Evolutionary conservation across 2,797 vertebrate species (phyloP).

Genomic region (Geotrypetes seraphini): DNA sequence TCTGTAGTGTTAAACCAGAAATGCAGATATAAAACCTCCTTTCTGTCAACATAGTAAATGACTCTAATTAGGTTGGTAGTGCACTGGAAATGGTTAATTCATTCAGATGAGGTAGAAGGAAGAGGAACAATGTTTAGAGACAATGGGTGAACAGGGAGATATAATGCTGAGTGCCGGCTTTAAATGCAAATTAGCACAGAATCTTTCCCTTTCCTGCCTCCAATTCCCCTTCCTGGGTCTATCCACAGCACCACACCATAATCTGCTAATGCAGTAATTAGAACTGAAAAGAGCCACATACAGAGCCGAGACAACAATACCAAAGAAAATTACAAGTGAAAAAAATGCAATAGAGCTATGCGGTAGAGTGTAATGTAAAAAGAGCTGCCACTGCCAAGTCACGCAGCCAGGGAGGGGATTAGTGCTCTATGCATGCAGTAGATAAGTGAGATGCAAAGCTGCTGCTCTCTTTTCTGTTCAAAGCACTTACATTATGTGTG

Average conservation of each 20-base stretch:
- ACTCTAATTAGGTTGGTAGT: constrained; percentile 50
- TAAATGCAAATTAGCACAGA: constrained; percentile 48
- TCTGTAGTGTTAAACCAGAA: constrained; percentile 41
- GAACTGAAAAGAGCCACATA: constrained; percentile 38
- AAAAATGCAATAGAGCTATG: background rate
- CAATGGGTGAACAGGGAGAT: constrained; percentile 52
- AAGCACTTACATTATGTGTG: too few relatives aligned
- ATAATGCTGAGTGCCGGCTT: constrained; percentile 53
- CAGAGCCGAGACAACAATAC: constrained; percentile 29
- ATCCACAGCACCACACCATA: constrained; percentile 36
- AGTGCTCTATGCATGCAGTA: too few relatives aligned
- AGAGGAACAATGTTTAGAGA: constrained; percentile 55
- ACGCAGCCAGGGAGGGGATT: too few relatives aligned
- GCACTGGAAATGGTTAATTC: constrained; percentile 50
- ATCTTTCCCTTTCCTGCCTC: constrained; percentile 40
- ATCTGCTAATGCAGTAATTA: constrained; percentile 44
- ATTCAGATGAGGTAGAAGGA: constrained; percentile 51
- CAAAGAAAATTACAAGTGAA: constrained; percentile 27
- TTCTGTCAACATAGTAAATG: constrained; percentile 53
- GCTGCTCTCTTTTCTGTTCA: too few relatives aligned
- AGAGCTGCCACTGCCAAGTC: too few relatives aligned
- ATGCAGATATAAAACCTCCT: constrained; percentile 40
- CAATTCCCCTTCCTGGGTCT: constrained; percentile 34
- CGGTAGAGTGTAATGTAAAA: too few relatives aligned
- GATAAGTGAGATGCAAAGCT: too few relatives aligned